Evolutionary conservation across 2,797 vertebrate genomes (phyloP).

Genomic region (Helicolenus hilgendorfi): DNA sequence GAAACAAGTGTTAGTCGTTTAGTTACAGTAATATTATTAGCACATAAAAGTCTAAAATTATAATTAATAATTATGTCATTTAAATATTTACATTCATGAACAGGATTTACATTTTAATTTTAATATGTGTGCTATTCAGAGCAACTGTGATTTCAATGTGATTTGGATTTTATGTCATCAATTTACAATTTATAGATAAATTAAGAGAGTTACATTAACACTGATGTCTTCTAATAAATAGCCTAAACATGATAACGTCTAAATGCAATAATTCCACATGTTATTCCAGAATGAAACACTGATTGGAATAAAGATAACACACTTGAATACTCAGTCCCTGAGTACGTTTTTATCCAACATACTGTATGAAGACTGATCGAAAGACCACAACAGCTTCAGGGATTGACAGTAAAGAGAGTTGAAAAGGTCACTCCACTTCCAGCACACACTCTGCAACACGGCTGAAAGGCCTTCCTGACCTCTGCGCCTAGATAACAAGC

Average conservation of each 20-base stretch:
- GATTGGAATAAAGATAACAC: background rate
- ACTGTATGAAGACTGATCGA: slow-evolving; percentile 1
- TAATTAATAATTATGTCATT: background rate
- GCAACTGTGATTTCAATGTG: background rate
- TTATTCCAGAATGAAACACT: background rate
- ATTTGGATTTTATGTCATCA: background rate
- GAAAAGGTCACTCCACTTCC: slow-evolving; percentile 94
- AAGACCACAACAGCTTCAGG: slow-evolving; percentile 40
- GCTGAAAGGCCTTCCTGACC: slow-evolving; percentile 94
- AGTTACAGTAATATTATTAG: background rate
- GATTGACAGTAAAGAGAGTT: slow-evolving; percentile 75
- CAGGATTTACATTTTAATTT: background rate
- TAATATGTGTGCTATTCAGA: background rate
- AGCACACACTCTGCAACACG: slow-evolving; percentile 92
- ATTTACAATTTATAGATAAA: slow-evolving; percentile 54
- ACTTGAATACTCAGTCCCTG: background rate
- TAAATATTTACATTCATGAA: background rate
- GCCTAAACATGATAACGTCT: background rate
- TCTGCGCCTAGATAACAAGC: slow-evolving; percentile 92
- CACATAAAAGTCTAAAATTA: background rate
- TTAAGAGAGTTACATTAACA: slow-evolving; percentile 86
- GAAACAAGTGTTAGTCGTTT: background rate
- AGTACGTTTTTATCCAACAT: background rate
- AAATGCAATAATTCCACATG: background rate
- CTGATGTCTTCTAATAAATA: slow-evolving; percentile 54